These are phyloP conservation scores for Nomada fabriciana DNA, from an alignment of 2,888 invertebrate genomes.

Conservation along the genomic window DNA sequence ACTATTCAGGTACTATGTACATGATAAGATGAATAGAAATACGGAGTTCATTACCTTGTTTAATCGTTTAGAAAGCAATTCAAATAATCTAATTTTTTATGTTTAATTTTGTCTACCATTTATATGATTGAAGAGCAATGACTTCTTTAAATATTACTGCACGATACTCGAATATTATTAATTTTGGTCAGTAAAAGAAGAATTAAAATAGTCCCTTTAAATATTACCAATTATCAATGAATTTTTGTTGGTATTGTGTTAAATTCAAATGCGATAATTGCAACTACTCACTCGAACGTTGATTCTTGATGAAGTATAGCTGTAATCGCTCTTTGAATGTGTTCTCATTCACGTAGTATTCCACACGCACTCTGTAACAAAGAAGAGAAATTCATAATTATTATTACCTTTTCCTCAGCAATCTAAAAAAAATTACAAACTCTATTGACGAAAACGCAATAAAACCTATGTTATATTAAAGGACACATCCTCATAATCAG, in stretches of 20 bases:
- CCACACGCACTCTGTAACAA: slow-evolving; percentile 95
- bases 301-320: slow-evolving; percentile 99
- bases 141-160: too few species aligned
- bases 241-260: too few species aligned
- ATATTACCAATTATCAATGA: too few species aligned
- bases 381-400: slow-evolving; percentile 51
- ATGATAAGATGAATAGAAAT: slow-evolving; percentile 1
- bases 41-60: too few species aligned
- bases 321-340: slow-evolving; percentile 99
- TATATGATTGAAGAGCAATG: too few species aligned
- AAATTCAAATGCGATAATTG: neutral
- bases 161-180: too few species aligned
- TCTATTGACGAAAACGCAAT: too few species aligned
- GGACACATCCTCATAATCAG: neutral
- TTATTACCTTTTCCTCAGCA: neutral
- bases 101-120: too few species aligned
- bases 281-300: slow-evolving; percentile 97
- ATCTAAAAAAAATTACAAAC: too few species aligned
- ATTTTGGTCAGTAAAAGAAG: too few species aligned
- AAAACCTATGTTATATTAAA: too few species aligned
- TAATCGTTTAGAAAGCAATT: neutral
- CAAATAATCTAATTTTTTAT: neutral
- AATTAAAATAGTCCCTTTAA: too few species aligned
- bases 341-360: slow-evolving; percentile 99
- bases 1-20: neutral